Evolutionary conservation across 2,888 invertebrate species (phyloP).

Genomic region (Bembecia ichneumoniformis): DNA sequence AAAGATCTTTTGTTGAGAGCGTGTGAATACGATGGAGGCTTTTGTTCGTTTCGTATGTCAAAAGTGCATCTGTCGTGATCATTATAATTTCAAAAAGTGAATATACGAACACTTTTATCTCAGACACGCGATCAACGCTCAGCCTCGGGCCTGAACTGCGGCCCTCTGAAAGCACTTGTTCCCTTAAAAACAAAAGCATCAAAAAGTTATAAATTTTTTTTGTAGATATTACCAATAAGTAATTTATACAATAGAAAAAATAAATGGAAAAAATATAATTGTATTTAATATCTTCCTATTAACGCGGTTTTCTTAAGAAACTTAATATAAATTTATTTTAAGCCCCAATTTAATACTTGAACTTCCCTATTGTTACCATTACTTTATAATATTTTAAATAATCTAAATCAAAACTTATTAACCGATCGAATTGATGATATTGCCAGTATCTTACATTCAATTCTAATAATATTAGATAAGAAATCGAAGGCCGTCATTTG

Average conservation of each 20-base stretch:
- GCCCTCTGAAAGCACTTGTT: neutral
- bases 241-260: neutral
- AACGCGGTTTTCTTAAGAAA: too few relatives aligned
- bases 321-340: too few relatives aligned
- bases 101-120: conserved; percentile 17
- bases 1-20: conserved; percentile 52
- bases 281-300: too few relatives aligned
- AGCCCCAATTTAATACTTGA: too few relatives aligned
- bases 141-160: neutral
- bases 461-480: too few relatives aligned
- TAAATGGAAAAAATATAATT: too few relatives aligned
- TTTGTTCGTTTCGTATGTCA: conserved; percentile 45
- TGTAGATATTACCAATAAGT: neutral
- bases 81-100: conserved; percentile 38
- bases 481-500: too few relatives aligned
- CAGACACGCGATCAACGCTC: conserved; percentile 12
- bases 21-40: conserved; percentile 52
- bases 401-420: too few relatives aligned
- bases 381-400: too few relatives aligned
- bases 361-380: too few relatives aligned
- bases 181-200: neutral
- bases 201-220: neutral
- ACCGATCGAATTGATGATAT: too few relatives aligned
- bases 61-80: conserved; percentile 52
- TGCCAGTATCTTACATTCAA: too few relatives aligned